Evolutionary conservation across 2,113 vertebrate genomes (phyloP).

Genomic region (Crotalus tigris): DNA sequence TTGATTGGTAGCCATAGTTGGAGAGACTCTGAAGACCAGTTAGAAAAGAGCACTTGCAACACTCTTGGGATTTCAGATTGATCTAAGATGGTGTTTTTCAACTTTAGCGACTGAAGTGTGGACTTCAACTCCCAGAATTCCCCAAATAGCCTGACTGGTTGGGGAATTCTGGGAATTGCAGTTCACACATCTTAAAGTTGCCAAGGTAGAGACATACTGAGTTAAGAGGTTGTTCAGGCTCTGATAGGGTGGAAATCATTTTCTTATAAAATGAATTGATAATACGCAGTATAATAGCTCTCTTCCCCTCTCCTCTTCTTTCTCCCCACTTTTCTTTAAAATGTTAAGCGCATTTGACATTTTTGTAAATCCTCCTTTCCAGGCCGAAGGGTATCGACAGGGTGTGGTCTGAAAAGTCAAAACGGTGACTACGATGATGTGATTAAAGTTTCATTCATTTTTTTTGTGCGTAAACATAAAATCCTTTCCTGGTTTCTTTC

Average conservation of each 20-base stretch:
- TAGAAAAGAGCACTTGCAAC: neutral
- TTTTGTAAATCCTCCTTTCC: conserved; percentile 34
- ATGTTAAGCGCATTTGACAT: neutral
- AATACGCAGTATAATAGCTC: neutral
- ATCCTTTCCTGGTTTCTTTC: neutral
- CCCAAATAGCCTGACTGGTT: neutral
- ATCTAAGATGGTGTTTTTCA: neutral
- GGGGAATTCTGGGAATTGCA: neutral
- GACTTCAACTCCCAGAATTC: neutral
- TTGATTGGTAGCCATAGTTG: neutral
- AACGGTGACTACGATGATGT: neutral
- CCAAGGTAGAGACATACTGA: neutral
- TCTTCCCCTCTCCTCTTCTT: neutral
- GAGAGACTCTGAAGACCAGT: neutral
- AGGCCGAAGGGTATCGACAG: neutral
- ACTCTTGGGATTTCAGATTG: neutral
- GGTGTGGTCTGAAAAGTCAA: neutral
- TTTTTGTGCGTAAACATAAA: neutral
- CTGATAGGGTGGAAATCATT: neutral
- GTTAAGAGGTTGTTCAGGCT: neutral
- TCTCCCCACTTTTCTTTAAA: conserved; percentile 13
- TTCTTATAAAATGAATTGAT: neutral
- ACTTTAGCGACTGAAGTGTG: neutral
- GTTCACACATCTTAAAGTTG: neutral
- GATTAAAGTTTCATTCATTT: neutral